Percentiles rank a stretch among this genome's conserved stretches.
phyloP scores from a whole-genome alignment of 2,888 invertebrate species.

The Herminia tarsipennalis region DNA sequence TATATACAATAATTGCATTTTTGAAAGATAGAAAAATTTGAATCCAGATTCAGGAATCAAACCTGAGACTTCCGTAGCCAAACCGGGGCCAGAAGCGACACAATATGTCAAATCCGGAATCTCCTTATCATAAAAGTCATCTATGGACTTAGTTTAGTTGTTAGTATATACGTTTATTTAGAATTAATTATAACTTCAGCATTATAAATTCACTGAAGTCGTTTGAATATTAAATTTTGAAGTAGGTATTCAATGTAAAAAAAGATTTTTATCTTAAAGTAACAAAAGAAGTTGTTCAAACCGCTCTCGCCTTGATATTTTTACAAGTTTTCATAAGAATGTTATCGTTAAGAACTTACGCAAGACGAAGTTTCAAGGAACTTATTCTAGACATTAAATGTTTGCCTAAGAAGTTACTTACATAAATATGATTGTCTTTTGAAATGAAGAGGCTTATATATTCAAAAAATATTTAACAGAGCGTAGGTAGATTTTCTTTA shows the following conservation, averaged over 20 bases:
- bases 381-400: conserved; percentile 5
- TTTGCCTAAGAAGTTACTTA: neutral
- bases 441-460: neutral
- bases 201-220: conserved; percentile 11
- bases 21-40: no score
- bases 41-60: no score
- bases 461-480: no score
- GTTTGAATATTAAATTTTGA: conserved; percentile 23
- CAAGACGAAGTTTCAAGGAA: neutral
- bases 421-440: neutral
- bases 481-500: neutral
- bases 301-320: conserved; percentile 42
- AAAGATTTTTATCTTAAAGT: conserved; percentile 34
- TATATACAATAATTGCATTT: no score
- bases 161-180: no score
- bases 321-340: conserved; percentile 44
- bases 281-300: conserved; percentile 45
- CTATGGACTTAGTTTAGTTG: no score
- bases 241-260: conserved; percentile 25
- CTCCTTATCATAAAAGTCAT: no score
- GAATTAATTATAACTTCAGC: neutral
- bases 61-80: no score
- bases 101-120: no score
- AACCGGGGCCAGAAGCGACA: no score
- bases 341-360: conserved; percentile 44